phyloP scores from a whole-genome alignment of 2,797 vertebrate genomes.

The Distichodus sexfasciatus region DNA sequence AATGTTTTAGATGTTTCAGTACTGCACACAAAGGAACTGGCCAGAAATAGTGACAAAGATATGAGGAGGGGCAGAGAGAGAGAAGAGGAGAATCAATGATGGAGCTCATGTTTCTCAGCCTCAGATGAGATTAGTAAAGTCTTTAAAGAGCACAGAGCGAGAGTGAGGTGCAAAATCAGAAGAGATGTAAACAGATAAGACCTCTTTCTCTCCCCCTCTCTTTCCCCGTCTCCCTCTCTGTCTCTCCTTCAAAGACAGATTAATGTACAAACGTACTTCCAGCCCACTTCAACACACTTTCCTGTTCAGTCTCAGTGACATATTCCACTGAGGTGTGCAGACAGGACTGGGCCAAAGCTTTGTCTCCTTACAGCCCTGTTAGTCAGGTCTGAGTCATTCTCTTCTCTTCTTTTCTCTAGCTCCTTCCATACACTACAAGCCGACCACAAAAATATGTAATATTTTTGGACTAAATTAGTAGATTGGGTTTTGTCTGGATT shows the following conservation, averaged over 20 bases:
- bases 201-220: slow-evolving; percentile 3
- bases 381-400: slow-evolving; percentile 62
- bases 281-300: slow-evolving; percentile 15
- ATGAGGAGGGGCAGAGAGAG: slow-evolving; percentile 22
- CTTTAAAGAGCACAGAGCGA: slow-evolving; percentile 35
- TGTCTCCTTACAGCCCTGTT: slow-evolving; percentile 63
- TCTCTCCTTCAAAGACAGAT: background rate
- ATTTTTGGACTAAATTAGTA: too few species aligned
- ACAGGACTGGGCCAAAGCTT: slow-evolving; percentile 52
- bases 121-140: slow-evolving; percentile 45
- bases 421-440: background rate
- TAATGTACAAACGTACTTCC: background rate
- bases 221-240: background rate
- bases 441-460: too few species aligned
- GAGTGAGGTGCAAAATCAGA: slow-evolving; percentile 28
- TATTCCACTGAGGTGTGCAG: slow-evolving; percentile 60
- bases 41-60: slow-evolving; percentile 8
- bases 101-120: slow-evolving; percentile 68
- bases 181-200: slow-evolving; percentile 22
- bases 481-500: too few species aligned
- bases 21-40: background rate
- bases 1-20: too few species aligned
- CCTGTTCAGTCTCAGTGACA: slow-evolving; percentile 15
- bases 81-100: slow-evolving; percentile 68
- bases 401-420: background rate